phyloP scores from a whole-genome alignment of 2,113 vertebrate genomes.

The Falcunculus frontatus region DNA sequence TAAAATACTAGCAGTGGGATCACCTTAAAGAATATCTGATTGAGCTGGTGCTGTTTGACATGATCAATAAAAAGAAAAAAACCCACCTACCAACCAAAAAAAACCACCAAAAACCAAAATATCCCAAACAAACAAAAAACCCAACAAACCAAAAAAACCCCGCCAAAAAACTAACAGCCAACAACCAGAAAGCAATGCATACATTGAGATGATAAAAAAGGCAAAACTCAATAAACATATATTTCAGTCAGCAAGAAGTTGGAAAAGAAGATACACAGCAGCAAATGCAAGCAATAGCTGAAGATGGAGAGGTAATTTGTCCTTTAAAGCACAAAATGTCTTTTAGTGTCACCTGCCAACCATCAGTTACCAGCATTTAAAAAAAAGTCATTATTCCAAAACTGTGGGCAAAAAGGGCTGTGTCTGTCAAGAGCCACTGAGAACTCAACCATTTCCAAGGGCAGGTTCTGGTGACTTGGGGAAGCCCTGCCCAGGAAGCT shows the following conservation, averaged over 20 bases:
- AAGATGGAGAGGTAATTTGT: background rate
- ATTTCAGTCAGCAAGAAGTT: background rate
- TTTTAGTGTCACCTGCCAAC: background rate
- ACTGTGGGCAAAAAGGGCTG: background rate
- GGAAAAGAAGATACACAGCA: background rate
- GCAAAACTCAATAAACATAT: background rate
- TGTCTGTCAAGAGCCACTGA: background rate
- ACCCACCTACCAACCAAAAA: background rate
- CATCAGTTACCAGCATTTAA: background rate
- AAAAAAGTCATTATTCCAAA: background rate
- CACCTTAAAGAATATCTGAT: background rate
- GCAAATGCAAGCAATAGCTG: background rate
- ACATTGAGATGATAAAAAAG: background rate
- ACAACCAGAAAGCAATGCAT: background rate
- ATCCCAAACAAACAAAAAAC: background rate
- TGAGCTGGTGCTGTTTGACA: background rate
- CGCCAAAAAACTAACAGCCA: background rate
- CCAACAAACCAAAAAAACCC: background rate
- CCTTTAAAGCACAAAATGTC: background rate
- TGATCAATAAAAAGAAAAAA: background rate
- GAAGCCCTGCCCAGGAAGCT: background rate
- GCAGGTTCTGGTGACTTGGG: background rate
- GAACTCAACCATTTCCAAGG: background rate
- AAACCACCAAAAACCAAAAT: background rate
- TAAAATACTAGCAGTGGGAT: background rate